Evolutionary conservation across 2,113 vertebrate species (phyloP), one percentile per base, ranked within the genome.

Genomic region (Sorex fumeus): DNA sequence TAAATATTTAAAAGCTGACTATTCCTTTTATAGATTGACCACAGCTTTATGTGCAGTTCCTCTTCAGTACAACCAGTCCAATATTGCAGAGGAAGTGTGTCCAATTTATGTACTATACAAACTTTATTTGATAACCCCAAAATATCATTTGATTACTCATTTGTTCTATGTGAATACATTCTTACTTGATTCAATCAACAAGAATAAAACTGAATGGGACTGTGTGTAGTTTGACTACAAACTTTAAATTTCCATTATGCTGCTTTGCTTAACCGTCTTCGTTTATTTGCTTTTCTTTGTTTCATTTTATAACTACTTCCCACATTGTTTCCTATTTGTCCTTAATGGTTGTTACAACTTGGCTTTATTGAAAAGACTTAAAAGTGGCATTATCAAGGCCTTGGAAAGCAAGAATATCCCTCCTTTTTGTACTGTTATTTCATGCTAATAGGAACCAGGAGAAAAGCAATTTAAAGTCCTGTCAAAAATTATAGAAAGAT

Each of bases 341-440:
- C 36, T 96, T 57, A 94, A 85, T 84, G 53, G 2, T 74, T 95
- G 93, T 96, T 95, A 89, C 95, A 96, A 89, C 30, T 96, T 27
- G 96, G 87, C 84, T 96, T 96, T 96, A 91, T 87, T 89, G 93
- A 86, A 57, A 70, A 93, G 34, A 28, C 12, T 57, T 85, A 90
- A 45, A 92, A 47, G 21, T 74, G 16, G 0, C 66, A 88, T 75
- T 91, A 72, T 88, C 89, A 95, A 27, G 19, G 78, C 30, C 45
- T 60, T 75, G 12, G 2, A 87, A 83, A 93, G 4, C 32, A 88
- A 95, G 93, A 34, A 25, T 50, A 9, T 4, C 76, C 8, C 8
- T 88, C 3, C 0, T 11, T 4, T 1, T 0, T 80, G 57, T 0
- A 0, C 43, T 95, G 21, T 95, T 92, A 91, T 47, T 93, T 86